phyloP scores from a whole-genome alignment of 2,113 vertebrate species.

The Microtus ochrogaster region DNA sequence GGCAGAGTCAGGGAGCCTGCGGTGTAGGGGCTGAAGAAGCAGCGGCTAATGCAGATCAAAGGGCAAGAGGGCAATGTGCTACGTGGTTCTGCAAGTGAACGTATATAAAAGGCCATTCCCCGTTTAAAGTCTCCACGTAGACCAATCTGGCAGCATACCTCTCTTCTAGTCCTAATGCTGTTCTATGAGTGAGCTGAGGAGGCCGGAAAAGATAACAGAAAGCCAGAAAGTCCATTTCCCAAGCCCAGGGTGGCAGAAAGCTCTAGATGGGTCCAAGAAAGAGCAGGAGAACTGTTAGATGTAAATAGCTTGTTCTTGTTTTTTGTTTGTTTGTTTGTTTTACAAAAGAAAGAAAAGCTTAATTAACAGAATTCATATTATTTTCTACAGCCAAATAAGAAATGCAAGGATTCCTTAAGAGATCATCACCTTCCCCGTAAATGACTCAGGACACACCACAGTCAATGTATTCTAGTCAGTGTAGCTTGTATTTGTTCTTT shows the following conservation, averaged over 20 bases:
- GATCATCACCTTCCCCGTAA: neutral
- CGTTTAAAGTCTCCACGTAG: neutral
- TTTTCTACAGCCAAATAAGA: constrained; percentile 26
- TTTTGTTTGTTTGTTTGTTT: neutral
- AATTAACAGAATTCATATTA: constrained; percentile 5
- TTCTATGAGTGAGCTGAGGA: neutral
- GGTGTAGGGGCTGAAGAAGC: neutral
- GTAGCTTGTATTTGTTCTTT: neutral
- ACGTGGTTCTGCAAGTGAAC: neutral
- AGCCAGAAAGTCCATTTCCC: neutral
- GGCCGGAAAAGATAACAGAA: neutral
- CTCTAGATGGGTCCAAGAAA: neutral
- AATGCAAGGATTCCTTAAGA: neutral
- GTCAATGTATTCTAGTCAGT: neutral
- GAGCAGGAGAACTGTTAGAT: neutral
- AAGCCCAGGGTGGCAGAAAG: neutral
- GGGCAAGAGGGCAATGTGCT: neutral
- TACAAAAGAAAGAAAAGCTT: constrained; percentile 37
- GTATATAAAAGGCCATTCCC: neutral
- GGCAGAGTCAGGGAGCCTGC: neutral
- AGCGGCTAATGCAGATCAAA: neutral
- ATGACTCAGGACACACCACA: neutral
- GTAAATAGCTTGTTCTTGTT: neutral
- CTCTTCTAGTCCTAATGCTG: neutral
- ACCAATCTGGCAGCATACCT: neutral